phyloP scores from a whole-genome alignment of 2,888 invertebrate genomes.

The Crioceris asparagi region DNA sequence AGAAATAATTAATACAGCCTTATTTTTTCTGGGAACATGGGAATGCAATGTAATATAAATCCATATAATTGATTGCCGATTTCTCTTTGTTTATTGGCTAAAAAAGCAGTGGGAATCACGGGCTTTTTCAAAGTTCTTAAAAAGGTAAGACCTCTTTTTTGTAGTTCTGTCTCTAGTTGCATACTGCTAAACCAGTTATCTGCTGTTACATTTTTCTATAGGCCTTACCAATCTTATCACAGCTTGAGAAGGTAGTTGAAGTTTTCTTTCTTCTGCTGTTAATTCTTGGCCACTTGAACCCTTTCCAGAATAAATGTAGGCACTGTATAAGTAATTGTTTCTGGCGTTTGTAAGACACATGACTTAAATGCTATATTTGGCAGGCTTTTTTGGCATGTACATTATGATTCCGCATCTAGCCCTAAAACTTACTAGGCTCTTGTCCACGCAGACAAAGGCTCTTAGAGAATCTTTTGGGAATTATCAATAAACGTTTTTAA shows the following conservation, averaged over 20 bases:
- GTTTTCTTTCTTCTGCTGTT: conserved; percentile 2
- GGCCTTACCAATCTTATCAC: conserved; percentile 1
- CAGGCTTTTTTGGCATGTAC: too few relatives aligned
- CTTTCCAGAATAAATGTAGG: conserved; percentile 6
- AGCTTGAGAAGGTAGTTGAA: background rate
- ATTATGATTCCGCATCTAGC: too few relatives aligned
- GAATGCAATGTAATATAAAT: background rate
- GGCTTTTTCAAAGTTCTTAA: conserved; percentile 4
- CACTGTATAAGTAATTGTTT: conserved; percentile 5
- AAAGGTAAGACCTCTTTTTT: conserved; percentile 3
- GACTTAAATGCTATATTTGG: conserved; percentile 8
- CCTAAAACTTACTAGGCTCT: too few relatives aligned
- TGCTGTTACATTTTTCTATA: conserved; percentile 3
- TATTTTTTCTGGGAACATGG: background rate
- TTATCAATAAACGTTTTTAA: conserved; percentile 2
- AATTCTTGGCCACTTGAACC: background rate
- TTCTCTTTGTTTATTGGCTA: too few relatives aligned
- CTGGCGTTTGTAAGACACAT: conserved; percentile 9
- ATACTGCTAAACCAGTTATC: conserved; percentile 3
- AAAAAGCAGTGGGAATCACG: conserved; percentile 1
- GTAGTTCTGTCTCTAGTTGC: conserved; percentile 1
- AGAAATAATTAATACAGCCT: conserved; percentile 1
- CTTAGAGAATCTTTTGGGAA: background rate
- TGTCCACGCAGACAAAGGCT: conserved; percentile 1
- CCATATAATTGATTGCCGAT: too few relatives aligned